Conservation (phyloP, 2,888 invertebrate species). For the Choristoneura rosaceana region DNA sequence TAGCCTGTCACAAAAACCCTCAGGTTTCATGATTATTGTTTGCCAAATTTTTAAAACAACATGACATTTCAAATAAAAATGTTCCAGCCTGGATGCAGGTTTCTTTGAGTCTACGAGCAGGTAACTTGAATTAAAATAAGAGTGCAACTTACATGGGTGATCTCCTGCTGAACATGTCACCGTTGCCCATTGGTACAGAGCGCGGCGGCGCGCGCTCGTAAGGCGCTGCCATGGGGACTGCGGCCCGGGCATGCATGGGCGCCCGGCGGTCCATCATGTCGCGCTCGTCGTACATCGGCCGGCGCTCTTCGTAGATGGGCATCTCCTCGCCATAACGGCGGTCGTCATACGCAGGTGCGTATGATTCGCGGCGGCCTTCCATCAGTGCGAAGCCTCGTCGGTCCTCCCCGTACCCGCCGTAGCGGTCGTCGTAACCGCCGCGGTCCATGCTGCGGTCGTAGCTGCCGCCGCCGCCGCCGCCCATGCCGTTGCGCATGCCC, state of each 20-base stretch:
- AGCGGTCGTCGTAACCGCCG: slow-evolving; percentile 74
- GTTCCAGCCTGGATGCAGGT: too few species aligned
- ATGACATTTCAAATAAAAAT: too few species aligned
- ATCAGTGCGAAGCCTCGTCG: slow-evolving; percentile 76
- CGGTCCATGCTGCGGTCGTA: slow-evolving; percentile 70
- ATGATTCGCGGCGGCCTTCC: slow-evolving; percentile 72
- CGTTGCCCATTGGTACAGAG: slow-evolving; percentile 61
- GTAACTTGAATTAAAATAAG: not conserved
- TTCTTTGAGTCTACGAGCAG: not conserved
- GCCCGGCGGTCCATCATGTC: slow-evolving; percentile 34
- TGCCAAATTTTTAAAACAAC: too few species aligned
- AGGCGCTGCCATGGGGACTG: slow-evolving; percentile 59
- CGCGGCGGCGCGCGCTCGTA: slow-evolving; percentile 67
- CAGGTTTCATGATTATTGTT: too few species aligned
- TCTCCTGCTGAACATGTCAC: slow-evolving; percentile 80
- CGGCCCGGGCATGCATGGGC: slow-evolving; percentile 71
- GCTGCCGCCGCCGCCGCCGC: slow-evolving; percentile 55
- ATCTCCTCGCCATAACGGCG: slow-evolving; percentile 53
- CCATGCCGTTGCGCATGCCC: slow-evolving; percentile 65
- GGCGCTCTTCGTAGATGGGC: slow-evolving; percentile 72
- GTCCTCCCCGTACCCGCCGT: slow-evolving; percentile 78
- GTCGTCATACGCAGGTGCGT: slow-evolving; percentile 67
- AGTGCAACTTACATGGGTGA: slow-evolving; percentile 56
- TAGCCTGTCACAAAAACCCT: too few species aligned
- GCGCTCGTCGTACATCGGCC: slow-evolving; percentile 60